These are phyloP conservation scores for Pampus argenteus DNA, from an alignment of 2,797 vertebrate genomes.

Conservation along the genomic window DNA sequence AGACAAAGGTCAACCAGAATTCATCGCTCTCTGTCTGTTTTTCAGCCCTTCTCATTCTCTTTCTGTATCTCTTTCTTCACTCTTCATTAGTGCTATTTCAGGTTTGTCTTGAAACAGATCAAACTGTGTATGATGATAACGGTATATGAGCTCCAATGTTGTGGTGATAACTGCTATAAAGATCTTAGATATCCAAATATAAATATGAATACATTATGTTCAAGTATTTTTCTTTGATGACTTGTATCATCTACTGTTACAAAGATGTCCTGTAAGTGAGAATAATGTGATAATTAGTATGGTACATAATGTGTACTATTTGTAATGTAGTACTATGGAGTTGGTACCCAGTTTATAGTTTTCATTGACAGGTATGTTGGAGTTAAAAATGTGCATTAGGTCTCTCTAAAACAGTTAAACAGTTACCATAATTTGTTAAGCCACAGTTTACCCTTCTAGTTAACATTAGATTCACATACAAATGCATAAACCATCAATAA, in stretches of 20 bases:
- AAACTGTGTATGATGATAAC: background rate
- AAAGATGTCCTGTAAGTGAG: no score
- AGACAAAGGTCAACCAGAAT: slow-evolving; percentile 74
- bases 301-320: background rate
- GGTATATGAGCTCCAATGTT: background rate
- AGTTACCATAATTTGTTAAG: no score
- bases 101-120: background rate
- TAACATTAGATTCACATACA: no score
- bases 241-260: no score
- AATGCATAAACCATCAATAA: no score
- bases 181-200: no score
- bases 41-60: slow-evolving; percentile 32
- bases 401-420: no score
- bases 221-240: no score
- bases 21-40: slow-evolving; percentile 42
- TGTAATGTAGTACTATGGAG: background rate
- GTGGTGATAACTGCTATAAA: background rate
- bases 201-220: no score
- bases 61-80: slow-evolving; percentile 11
- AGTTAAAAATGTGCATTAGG: no score
- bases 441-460: no score
- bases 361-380: background rate
- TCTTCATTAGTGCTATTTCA: background rate
- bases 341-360: background rate
- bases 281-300: no score